Evolutionary conservation across 2,113 vertebrate species (phyloP), one percentile per base, ranked within the genome.

Genomic region (Oncorhynchus nerka): DNA sequence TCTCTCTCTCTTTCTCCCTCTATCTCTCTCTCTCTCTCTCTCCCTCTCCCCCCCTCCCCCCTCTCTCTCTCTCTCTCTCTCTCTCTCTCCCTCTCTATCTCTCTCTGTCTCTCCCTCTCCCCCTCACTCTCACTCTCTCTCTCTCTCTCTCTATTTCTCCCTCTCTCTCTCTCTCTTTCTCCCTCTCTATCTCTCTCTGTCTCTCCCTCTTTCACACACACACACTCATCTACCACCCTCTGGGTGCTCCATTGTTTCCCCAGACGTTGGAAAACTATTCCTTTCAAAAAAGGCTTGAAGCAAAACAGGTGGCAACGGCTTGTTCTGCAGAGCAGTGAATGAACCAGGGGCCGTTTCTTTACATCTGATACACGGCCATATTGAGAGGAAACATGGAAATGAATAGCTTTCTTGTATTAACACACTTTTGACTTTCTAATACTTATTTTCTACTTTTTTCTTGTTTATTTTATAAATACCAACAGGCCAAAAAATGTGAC

Each of bases 1-100:
- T 1, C 5, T 1, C 1, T 5, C 1, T 5, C 0, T 1, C 0
- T 3, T 1, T 0, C 32, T 32, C 32, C 0, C 32, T 32, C 5
- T 32, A 0, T 32, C 5, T 4, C 30, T 5, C 4, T 32, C 30
- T 32, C n/a, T n/a, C 0, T 2, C 1, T 2, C 1, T 1, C 26
- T 0, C 26, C 24, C 1, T n/a, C 26, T 26, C 26, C 1, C 26
- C 26, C 1, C 26, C 2, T 2, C 26, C 26, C 1, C 26, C 2
- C 26, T 2, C 2, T 2, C 2, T 5, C 4, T 1, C 4, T 0
- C 1, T 1, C 4, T 1, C 5, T 1, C 1, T 5, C 1, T 5
- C 0, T 1, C 0, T 3, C 1, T 0, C 32, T 32, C 32, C 0
- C 32, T 32, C 5, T 32, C 32, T 32, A 0, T 32, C 5, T 1